phyloP scores from a whole-genome alignment of 2,888 invertebrate genomes.

The Thecophora atra region DNA sequence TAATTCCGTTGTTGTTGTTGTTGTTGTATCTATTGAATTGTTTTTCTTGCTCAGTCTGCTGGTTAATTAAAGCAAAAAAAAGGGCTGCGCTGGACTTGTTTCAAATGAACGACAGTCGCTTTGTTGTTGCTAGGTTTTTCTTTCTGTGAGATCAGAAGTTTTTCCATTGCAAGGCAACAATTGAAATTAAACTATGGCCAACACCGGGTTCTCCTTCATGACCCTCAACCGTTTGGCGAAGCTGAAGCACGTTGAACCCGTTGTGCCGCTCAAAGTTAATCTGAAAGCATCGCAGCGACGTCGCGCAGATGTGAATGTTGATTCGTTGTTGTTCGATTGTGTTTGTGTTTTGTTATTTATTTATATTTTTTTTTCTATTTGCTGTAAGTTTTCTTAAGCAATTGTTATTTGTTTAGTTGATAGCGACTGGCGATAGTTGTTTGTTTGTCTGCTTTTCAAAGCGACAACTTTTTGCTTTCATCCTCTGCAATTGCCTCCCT shows the following conservation, averaged over 20 bases:
- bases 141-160: not conserved
- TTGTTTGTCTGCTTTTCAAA: not conserved
- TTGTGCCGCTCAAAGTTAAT: not conserved
- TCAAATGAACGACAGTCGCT: not conserved
- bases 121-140: not conserved
- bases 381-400: not conserved
- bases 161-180: not conserved
- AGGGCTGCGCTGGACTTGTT: not conserved
- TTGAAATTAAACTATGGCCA: not conserved
- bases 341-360: not conserved
- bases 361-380: not conserved
- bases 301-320: not conserved
- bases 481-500: not conserved
- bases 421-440: not conserved
- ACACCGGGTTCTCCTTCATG: slow-evolving; percentile 12
- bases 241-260: slow-evolving; percentile 34
- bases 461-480: not conserved
- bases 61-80: too few relatives aligned
- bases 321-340: slow-evolving; percentile 15
- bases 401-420: not conserved
- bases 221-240: slow-evolving; percentile 30
- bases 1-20: too few relatives aligned
- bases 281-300: not conserved
- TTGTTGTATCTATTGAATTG: too few relatives aligned
- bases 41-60: too few relatives aligned